These are phyloP conservation scores for Nymphalis urticae DNA, from an alignment of 2,888 invertebrate species.

Conservation along the genomic window DNA sequence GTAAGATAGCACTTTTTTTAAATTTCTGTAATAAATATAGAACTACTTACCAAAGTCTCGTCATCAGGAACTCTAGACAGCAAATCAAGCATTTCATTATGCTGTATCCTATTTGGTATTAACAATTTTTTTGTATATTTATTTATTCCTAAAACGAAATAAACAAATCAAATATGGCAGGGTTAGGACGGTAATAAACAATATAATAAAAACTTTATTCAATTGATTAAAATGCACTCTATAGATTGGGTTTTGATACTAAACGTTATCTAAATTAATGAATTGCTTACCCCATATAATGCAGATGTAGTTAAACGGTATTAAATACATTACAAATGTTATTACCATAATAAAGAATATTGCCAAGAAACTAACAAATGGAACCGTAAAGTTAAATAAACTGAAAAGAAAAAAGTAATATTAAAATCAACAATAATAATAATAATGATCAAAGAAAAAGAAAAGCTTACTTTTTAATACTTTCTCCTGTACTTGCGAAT, in stretches of 20 bases:
- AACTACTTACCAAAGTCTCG: conserved; percentile 88
- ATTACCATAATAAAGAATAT: conserved; percentile 87
- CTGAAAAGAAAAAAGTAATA: conserved; percentile 77
- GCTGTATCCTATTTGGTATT: conserved; percentile 94
- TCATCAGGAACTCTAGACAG: conserved; percentile 96
- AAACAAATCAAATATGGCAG: background rate
- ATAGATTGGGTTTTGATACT: too few species aligned
- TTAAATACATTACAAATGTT: conserved; percentile 89
- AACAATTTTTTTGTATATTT: conserved; percentile 96
- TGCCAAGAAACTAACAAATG: conserved; percentile 94
- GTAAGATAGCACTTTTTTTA: too few species aligned
- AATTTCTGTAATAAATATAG: too few species aligned
- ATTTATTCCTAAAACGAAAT: conserved; percentile 81
- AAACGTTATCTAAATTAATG: too few species aligned
- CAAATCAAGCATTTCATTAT: conserved; percentile 97
- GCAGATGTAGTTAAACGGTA: conserved; percentile 93
- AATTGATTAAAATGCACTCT: too few species aligned
- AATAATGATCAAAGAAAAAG: background rate
- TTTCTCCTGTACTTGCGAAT: conserved; percentile 93
- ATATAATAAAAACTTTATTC: too few species aligned
- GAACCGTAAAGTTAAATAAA: conserved; percentile 97
- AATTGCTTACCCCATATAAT: conserved; percentile 89
- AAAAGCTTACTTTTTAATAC: conserved; percentile 91
- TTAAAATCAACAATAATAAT: conserved; percentile 4
- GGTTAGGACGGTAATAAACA: too few species aligned